A percentile compares a stretch with the other conserved stretches of the same genome.
phyloP scores from a whole-genome alignment of 2,797 vertebrate genomes.

The Graptemys geographica region DNA sequence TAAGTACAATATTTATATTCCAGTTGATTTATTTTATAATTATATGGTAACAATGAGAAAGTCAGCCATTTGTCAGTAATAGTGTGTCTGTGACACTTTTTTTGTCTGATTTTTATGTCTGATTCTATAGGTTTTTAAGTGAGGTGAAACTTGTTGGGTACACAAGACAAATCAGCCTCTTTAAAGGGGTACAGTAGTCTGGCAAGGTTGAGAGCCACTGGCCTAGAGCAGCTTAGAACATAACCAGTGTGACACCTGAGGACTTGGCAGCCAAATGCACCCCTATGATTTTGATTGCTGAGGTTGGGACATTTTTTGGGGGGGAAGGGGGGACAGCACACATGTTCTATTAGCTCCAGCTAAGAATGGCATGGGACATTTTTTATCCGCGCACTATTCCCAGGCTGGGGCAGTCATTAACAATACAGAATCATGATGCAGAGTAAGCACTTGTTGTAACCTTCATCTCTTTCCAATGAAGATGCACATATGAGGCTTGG shows the following conservation, averaged over 20 bases:
- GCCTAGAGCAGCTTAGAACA: background rate
- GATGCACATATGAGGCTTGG: background rate
- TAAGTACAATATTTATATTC: too few species aligned
- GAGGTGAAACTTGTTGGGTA: too few species aligned
- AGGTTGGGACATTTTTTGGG: background rate
- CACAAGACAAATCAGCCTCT: too few species aligned
- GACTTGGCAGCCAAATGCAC: background rate
- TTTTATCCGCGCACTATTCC: background rate
- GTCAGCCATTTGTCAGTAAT: too few species aligned
- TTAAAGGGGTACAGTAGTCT: too few species aligned
- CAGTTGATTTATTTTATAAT: too few species aligned
- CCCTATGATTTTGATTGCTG: background rate
- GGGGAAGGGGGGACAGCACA: background rate
- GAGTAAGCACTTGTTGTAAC: background rate
- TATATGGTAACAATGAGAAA: too few species aligned
- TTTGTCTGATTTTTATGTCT: too few species aligned
- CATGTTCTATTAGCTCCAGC: background rate
- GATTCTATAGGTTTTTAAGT: too few species aligned
- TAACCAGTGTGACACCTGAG: background rate
- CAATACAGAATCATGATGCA: background rate
- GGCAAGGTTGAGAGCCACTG: too few species aligned
- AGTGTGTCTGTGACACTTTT: background rate
- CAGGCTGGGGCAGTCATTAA: background rate
- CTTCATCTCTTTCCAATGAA: fast-evolving
- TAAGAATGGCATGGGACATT: background rate